These are phyloP conservation scores for Gasterosteus aculeatus DNA, from an alignment of 2,113 vertebrate genomes.

Conservation along the genomic window DNA sequence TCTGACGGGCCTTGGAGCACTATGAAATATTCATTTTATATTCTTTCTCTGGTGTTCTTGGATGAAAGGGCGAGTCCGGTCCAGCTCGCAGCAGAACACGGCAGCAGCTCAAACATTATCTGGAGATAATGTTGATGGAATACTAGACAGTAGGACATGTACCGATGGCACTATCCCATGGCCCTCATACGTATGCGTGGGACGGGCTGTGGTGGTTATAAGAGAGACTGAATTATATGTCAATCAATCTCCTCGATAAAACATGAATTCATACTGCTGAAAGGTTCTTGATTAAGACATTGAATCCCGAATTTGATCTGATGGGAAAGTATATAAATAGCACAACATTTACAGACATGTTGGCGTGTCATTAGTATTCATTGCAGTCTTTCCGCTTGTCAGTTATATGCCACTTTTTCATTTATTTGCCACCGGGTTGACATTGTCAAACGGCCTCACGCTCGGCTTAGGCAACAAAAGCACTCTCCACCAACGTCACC, in stretches of 20 bases:
- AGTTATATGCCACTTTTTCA: neutral
- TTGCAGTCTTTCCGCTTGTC: neutral
- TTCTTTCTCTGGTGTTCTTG: constrained; percentile 62
- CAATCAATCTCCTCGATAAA: constrained; percentile 19
- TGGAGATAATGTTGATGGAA: constrained; percentile 62
- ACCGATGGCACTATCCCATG: constrained; percentile 49
- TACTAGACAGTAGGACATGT: constrained; percentile 50
- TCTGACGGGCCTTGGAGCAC: constrained; percentile 64
- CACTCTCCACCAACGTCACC: neutral
- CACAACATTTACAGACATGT: neutral
- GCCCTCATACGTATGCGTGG: neutral
- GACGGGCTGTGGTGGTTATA: constrained; percentile 23
- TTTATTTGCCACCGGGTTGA: neutral
- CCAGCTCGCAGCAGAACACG: constrained; percentile 66
- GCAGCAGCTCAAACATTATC: constrained; percentile 70
- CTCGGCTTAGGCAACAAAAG: neutral
- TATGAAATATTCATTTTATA: constrained; percentile 81
- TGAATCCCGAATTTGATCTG: neutral
- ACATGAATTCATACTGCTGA: constrained; percentile 9
- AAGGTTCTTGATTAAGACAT: constrained; percentile 1
- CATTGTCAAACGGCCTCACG: too few relatives aligned
- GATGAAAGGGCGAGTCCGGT: constrained; percentile 41
- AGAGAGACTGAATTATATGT: constrained; percentile 29
- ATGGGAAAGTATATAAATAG: neutral
- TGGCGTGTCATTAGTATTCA: neutral